phyloP scores from a whole-genome alignment of 2,888 invertebrate genomes.

The Drosophila seclusa region DNA sequence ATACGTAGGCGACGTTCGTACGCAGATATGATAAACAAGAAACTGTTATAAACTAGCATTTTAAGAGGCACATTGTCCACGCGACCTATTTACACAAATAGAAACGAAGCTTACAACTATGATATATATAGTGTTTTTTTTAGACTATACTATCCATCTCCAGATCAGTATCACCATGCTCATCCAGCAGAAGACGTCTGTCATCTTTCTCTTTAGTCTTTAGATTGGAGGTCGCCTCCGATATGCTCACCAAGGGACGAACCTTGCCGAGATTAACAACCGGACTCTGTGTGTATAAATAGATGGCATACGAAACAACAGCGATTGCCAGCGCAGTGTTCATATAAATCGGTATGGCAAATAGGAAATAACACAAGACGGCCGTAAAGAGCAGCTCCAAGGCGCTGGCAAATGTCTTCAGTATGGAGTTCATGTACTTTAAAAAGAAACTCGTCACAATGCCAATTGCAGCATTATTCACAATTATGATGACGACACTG shows the following conservation, averaged over 20 bases:
- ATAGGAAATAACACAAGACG: conserved; percentile 93
- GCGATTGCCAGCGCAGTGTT: conserved; percentile 93
- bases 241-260: conserved; percentile 65
- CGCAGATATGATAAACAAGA: conserved; percentile 9
- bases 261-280: conserved; percentile 87
- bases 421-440: conserved; percentile 95
- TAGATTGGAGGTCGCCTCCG: conserved; percentile 49
- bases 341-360: conserved; percentile 92
- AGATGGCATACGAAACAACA: conserved; percentile 93
- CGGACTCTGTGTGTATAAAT: conserved; percentile 95
- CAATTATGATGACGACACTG: conserved; percentile 91
- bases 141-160: conserved; percentile 76
- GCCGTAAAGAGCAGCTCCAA: conserved; percentile 96
- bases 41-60: conserved; percentile 34
- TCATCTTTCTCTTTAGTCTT: conserved; percentile 54
- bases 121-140: conserved; percentile 46
- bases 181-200: conserved; percentile 73
- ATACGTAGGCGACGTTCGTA: conserved; percentile 4
- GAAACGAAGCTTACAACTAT: conserved; percentile 22
- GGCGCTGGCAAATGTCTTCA: conserved; percentile 98
- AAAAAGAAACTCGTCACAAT: conserved; percentile 97
- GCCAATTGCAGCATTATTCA: conserved; percentile 96
- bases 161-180: conserved; percentile 76
- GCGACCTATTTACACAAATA: conserved; percentile 40
- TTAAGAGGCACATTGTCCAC: conserved; percentile 57